Evolutionary conservation across 2,113 vertebrate species (phyloP).

Genomic region (Balaenoptera acutorostrata): DNA sequence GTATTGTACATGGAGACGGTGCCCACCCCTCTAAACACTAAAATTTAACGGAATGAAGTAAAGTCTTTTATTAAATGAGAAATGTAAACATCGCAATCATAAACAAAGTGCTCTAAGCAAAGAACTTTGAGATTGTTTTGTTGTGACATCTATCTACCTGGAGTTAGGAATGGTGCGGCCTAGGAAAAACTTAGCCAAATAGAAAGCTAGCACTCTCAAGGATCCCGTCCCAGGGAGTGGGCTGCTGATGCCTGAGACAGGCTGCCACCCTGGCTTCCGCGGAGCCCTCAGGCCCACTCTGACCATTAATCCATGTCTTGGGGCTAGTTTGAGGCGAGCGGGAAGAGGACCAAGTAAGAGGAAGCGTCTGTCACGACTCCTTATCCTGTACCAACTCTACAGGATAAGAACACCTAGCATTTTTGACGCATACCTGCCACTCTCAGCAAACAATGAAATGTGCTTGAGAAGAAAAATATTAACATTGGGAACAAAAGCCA

Average conservation of each 20-base stretch:
- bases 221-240: background rate
- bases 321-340: background rate
- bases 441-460: background rate
- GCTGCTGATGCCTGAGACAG: background rate
- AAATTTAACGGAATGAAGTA: conserved; percentile 2
- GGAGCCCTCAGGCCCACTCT: background rate
- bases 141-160: background rate
- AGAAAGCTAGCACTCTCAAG: background rate
- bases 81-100: background rate
- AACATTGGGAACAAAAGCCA: background rate
- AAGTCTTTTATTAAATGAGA: background rate
- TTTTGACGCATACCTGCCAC: background rate
- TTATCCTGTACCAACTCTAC: background rate
- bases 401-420: background rate
- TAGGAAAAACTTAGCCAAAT: background rate
- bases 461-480: background rate
- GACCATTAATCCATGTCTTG: background rate
- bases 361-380: background rate
- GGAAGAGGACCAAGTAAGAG: background rate
- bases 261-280: background rate
- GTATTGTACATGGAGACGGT: background rate
- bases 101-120: conserved; percentile 35
- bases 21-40: background rate
- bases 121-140: background rate
- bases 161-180: background rate